Conservation (phyloP, 2,113 vertebrate species). For the Notothenia rossii region DNA sequence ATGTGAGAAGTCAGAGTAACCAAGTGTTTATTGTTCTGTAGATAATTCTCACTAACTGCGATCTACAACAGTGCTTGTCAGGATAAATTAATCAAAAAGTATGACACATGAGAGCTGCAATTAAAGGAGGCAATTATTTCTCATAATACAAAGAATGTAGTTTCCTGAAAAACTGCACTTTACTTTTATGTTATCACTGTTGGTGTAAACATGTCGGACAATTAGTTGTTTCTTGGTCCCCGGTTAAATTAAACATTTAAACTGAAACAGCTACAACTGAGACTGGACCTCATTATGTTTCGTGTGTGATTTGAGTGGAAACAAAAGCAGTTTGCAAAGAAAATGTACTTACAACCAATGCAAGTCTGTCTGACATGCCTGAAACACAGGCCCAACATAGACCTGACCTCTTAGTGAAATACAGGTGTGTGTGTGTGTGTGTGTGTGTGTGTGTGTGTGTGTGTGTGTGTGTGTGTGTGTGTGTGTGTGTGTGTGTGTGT, state of each 20-base stretch:
- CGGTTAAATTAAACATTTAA: background rate
- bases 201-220: background rate
- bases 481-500: background rate
- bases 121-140: background rate
- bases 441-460: no score
- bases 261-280: background rate
- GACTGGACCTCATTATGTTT: background rate
- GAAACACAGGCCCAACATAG: background rate
- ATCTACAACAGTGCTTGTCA: slow-evolving; percentile 39
- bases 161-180: background rate
- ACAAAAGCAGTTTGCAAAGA: background rate
- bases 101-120: background rate
- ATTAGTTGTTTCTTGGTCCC: background rate
- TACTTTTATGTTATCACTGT: background rate
- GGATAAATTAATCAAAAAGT: slow-evolving; percentile 23
- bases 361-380: background rate
- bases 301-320: slow-evolving; percentile 1
- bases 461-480: no score
- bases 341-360: background rate
- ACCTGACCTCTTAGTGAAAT: no score
- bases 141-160: background rate
- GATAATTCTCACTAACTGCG: slow-evolving; percentile 43
- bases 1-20: slow-evolving; percentile 34
- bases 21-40: slow-evolving; percentile 47
- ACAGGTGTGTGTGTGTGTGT: no score